Percentiles rank a stretch among this genome's conserved stretches.
Conservation (phyloP, 2,113 vertebrate species). For the Raja brachyura region DNA sequence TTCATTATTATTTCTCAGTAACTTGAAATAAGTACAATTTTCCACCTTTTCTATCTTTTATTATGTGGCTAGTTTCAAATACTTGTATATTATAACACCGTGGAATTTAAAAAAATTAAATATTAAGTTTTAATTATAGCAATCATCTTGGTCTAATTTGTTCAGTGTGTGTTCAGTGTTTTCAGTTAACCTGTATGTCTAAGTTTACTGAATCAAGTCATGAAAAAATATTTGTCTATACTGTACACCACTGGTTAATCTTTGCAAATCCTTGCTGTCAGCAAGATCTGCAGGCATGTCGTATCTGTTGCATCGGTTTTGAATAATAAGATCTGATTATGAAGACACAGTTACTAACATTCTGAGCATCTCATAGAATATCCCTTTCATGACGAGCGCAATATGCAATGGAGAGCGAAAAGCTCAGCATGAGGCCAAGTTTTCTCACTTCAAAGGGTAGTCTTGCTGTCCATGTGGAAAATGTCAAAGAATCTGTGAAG, state of each 20-base stretch:
- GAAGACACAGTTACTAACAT: not conserved
- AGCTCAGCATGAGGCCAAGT: not conserved
- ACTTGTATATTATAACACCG: not conserved
- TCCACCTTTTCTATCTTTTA: not conserved
- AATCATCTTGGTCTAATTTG: not conserved
- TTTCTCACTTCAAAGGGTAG: not conserved
- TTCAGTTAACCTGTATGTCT: not conserved
- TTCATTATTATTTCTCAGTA: not conserved
- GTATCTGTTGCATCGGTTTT: not conserved
- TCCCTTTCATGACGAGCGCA: conserved; percentile 11
- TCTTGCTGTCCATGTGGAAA: not conserved
- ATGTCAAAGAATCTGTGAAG: conserved; percentile 5
- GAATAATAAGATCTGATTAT: not conserved
- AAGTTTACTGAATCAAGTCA: not conserved
- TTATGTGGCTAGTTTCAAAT: no score
- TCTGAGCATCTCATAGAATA: not conserved
- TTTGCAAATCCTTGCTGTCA: not conserved
- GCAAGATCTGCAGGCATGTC: not conserved
- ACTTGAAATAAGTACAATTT: not conserved
- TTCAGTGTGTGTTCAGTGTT: not conserved
- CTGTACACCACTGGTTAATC: not conserved
- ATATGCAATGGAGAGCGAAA: not conserved
- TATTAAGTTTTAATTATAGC: not conserved
- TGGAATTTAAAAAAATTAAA: no score
- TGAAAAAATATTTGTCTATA: not conserved